These are phyloP conservation scores for Stichodactyla helianthus DNA, from an alignment of 64 coral and sea anemone species.

Conservation along the genomic window DNA sequence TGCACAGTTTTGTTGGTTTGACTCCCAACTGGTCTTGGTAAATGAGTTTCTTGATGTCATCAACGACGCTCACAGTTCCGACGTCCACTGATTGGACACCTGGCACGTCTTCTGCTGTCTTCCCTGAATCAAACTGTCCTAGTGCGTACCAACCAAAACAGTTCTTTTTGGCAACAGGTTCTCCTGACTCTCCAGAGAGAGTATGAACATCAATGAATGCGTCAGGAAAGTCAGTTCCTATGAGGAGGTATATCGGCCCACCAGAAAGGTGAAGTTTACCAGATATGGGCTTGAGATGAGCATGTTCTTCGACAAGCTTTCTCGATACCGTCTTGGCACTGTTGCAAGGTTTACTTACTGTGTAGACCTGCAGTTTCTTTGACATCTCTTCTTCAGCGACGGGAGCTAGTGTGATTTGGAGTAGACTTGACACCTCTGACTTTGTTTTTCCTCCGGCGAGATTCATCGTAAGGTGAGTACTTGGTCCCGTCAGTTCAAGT, in stretches of 20 bases:
- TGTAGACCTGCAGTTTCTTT: conserved; percentile 34
- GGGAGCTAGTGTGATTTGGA: neutral
- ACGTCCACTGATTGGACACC: conserved; percentile 25
- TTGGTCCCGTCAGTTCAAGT: conserved; percentile 38
- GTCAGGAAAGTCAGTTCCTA: conserved; percentile 45
- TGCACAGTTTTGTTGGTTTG: conserved; percentile 48
- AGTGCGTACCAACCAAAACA: neutral
- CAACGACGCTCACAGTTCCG: conserved; percentile 5
- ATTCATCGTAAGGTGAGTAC: conserved; percentile 40
- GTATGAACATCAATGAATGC: conserved; percentile 37
- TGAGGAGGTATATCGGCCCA: conserved; percentile 17
- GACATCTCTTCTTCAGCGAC: neutral
- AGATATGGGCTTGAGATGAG: conserved; percentile 33
- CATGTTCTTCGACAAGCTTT: conserved; percentile 23
- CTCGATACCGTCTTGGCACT: conserved; percentile 32
- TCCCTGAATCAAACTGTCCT: neutral
- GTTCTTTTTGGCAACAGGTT: conserved; percentile 37
- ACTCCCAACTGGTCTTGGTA: conserved; percentile 44
- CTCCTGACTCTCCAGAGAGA: conserved; percentile 30
- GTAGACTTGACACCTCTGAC: conserved; percentile 22
- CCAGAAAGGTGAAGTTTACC: conserved; percentile 37
- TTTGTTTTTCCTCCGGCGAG: conserved; percentile 29
- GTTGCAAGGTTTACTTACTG: conserved; percentile 51
- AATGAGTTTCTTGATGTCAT: conserved; percentile 51
- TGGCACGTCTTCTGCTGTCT: neutral